Evolutionary conservation across 2,888 invertebrate species (phyloP).

Genomic region (Galeruca laticollis): DNA sequence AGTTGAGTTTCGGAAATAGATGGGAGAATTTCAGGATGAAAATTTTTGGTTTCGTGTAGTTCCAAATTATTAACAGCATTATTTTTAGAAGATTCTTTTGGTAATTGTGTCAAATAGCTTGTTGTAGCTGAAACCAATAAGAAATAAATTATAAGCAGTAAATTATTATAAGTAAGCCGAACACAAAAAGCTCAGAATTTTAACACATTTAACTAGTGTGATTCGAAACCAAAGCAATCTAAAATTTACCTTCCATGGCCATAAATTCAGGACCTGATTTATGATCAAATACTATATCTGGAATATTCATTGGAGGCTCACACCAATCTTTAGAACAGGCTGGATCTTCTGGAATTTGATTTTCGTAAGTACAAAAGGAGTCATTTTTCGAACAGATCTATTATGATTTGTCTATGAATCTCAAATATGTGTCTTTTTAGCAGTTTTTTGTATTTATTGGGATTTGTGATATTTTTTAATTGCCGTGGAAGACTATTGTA

Average conservation of each 20-base stretch:
- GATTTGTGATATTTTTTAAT: too few relatives aligned
- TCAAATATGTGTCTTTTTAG: too few relatives aligned
- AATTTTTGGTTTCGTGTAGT: not conserved
- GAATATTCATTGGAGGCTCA: not conserved
- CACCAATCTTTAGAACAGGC: not conserved
- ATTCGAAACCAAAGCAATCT: slow-evolving; percentile 5
- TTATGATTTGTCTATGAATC: too few relatives aligned
- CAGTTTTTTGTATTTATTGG: too few relatives aligned
- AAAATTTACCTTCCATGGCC: slow-evolving; percentile 19
- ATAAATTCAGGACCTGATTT: slow-evolving; percentile 14
- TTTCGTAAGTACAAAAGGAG: slow-evolving; percentile 5
- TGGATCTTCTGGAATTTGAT: slow-evolving; percentile 5
- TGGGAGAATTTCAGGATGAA: slow-evolving; percentile 12
- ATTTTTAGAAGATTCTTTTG: slow-evolving; percentile 11
- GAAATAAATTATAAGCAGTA: too few relatives aligned
- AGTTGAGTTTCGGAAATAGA: slow-evolving; percentile 1
- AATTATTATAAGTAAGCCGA: too few relatives aligned
- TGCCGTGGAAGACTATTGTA: too few relatives aligned
- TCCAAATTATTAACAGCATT: slow-evolving; percentile 8
- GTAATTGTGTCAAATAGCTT: slow-evolving; percentile 7
- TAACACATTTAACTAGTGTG: too few relatives aligned
- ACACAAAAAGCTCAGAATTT: too few relatives aligned
- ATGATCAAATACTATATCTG: too few relatives aligned
- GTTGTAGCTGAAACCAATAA: slow-evolving; percentile 5
- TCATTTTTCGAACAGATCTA: too few relatives aligned